phyloP scores from a whole-genome alignment of 30 jellyfish, hydroid and myxozoan species.

The Turritopsis rubra region DNA sequence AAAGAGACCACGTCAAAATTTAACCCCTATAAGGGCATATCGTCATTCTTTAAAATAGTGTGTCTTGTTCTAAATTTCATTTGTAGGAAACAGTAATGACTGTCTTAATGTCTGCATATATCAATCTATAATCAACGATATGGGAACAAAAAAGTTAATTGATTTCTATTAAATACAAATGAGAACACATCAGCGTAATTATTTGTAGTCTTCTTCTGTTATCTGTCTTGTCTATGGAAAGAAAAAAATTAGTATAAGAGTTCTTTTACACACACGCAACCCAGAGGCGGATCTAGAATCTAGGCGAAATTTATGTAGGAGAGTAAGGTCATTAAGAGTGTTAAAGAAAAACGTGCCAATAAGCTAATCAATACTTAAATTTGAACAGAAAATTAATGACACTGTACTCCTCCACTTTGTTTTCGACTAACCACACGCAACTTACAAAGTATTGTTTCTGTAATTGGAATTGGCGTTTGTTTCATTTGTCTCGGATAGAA shows the following conservation, averaged over 20 bases:
- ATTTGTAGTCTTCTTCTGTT: background rate
- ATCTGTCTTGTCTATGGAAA: background rate
- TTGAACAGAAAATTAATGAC: too few relatives aligned
- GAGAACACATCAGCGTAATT: background rate
- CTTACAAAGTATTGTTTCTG: too few relatives aligned
- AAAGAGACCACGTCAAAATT: too few relatives aligned
- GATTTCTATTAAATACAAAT: background rate
- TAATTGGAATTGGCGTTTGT: background rate
- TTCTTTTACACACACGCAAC: too few relatives aligned
- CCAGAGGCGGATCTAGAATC: too few relatives aligned
- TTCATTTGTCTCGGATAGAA: background rate
- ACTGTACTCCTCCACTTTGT: too few relatives aligned
- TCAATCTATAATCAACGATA: background rate
- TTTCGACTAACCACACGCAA: too few relatives aligned
- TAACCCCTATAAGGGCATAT: background rate
- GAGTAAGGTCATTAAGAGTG: too few relatives aligned
- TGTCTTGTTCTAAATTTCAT: background rate
- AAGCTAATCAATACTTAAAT: too few relatives aligned
- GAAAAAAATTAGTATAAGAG: background rate
- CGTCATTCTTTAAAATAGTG: background rate
- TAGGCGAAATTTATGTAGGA: too few relatives aligned
- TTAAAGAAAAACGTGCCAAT: too few relatives aligned
- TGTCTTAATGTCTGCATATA: background rate
- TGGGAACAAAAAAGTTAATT: background rate
- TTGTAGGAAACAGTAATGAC: background rate